Conservation (phyloP, 1,140 invertebrate genomes). For the Papilio machaon region DNA sequence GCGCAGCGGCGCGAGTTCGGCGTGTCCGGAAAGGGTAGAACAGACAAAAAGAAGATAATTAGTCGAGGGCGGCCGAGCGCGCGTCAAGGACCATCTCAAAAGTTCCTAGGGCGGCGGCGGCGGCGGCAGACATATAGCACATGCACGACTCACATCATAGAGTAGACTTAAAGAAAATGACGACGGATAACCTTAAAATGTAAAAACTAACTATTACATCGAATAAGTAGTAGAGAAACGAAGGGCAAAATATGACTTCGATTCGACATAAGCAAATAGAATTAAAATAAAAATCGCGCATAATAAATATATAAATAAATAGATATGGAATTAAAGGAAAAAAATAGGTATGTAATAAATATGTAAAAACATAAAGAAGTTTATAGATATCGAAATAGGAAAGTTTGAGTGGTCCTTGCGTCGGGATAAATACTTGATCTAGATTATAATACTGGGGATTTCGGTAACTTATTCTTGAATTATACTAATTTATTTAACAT, state of each 20-base stretch:
- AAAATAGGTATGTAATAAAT: slow-evolving; percentile 44
- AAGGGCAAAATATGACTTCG: slow-evolving; percentile 62
- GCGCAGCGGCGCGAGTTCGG: slow-evolving; percentile 80
- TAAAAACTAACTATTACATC: slow-evolving; percentile 81
- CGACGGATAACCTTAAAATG: slow-evolving; percentile 71
- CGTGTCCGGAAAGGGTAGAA: slow-evolving; percentile 78
- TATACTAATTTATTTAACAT: slow-evolving; percentile 24
- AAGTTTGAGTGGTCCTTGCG: slow-evolving; percentile 90
- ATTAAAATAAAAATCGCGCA: slow-evolving; percentile 37
- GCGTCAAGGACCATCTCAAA: slow-evolving; percentile 98
- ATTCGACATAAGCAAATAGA: slow-evolving; percentile 63
- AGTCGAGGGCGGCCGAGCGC: slow-evolving; percentile 78
- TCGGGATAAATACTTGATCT: slow-evolving; percentile 53
- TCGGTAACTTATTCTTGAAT: slow-evolving; percentile 34
- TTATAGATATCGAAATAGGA: slow-evolving; percentile 81
- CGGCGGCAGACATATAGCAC: slow-evolving; percentile 70
- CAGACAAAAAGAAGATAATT: slow-evolving; percentile 79
- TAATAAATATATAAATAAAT: slow-evolving; percentile 46
- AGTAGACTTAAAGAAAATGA: slow-evolving; percentile 67
- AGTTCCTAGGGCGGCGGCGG: slow-evolving; percentile 87
- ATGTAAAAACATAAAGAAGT: slow-evolving; percentile 48
- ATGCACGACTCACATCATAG: slow-evolving; percentile 72
- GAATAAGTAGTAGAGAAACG: slow-evolving; percentile 75
- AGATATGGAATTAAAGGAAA: slow-evolving; percentile 51
- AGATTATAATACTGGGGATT: slow-evolving; percentile 50